phyloP scores from a whole-genome alignment of 2,888 invertebrate species.

The Phortica magna region DNA sequence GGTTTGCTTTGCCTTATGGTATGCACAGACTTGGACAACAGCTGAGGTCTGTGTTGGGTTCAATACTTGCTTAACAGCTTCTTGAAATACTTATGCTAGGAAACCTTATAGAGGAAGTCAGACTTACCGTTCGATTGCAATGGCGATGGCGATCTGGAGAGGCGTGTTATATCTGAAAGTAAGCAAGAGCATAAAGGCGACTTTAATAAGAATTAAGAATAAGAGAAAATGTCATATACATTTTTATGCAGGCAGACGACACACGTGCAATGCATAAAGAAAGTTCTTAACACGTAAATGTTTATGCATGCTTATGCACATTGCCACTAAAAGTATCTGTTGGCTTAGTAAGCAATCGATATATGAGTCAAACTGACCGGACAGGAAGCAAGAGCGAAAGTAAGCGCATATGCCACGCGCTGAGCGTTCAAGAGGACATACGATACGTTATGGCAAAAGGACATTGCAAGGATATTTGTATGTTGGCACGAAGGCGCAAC shows the following conservation, averaged over 20 bases:
- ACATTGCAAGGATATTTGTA: slow-evolving; percentile 68
- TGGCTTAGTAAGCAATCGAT: slow-evolving; percentile 47
- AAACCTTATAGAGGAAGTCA: slow-evolving; percentile 28
- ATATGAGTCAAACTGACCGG: slow-evolving; percentile 47
- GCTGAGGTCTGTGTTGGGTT: slow-evolving; percentile 55
- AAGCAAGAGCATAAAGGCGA: slow-evolving; percentile 35
- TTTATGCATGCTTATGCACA: no score
- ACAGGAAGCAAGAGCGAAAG: neutral
- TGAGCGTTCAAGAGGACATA: slow-evolving; percentile 4
- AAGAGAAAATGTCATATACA: slow-evolving; percentile 32
- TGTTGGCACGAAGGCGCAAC: slow-evolving; percentile 40
- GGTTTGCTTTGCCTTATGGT: slow-evolving; percentile 26
- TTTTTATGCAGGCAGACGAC: slow-evolving; percentile 33
- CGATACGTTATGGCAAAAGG: slow-evolving; percentile 17
- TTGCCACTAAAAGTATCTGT: neutral
- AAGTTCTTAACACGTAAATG: neutral
- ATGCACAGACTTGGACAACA: slow-evolving; percentile 56
- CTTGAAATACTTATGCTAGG: slow-evolving; percentile 21
- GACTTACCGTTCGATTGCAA: slow-evolving; percentile 86
- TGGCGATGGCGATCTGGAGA: slow-evolving; percentile 89
- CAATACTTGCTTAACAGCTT: slow-evolving; percentile 30
- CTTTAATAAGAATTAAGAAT: slow-evolving; percentile 40
- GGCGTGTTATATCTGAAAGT: slow-evolving; percentile 79
- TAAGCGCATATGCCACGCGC: neutral
- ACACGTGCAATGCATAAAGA: slow-evolving; percentile 48